Conservation (phyloP, 2,113 vertebrate genomes). For the Cyanistes caeruleus region DNA sequence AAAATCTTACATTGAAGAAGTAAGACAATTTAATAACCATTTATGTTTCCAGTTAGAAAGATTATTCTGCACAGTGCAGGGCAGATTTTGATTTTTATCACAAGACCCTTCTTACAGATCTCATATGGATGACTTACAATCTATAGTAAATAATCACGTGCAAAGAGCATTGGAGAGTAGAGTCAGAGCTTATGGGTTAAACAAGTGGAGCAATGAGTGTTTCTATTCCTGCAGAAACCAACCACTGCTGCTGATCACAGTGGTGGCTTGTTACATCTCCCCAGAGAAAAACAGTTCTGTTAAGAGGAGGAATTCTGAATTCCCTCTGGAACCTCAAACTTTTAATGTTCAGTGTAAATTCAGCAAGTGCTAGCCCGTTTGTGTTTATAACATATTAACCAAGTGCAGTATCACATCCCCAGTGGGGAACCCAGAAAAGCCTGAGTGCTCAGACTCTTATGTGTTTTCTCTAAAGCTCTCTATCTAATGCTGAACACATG, state of each 20-base stretch:
- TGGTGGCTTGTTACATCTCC: background rate
- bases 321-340: slow-evolving; percentile 17
- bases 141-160: background rate
- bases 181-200: background rate
- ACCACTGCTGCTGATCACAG: background rate
- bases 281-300: background rate
- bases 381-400: slow-evolving; percentile 28
- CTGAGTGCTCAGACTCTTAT: background rate
- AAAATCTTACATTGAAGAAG: background rate
- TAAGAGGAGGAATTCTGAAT: slow-evolving; percentile 30
- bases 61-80: background rate
- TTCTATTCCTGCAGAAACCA: background rate
- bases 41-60: background rate
- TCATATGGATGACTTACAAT: background rate
- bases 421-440: background rate
- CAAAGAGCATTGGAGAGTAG: background rate
- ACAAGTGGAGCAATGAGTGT: background rate
- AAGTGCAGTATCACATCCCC: background rate
- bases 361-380: slow-evolving; percentile 1
- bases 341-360: slow-evolving; percentile 36
- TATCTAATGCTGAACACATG: background rate
- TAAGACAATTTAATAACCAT: background rate
- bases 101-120: background rate
- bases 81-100: background rate
- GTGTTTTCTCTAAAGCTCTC: background rate